Base-by-base conservation (phyloP, 2,113 vertebrate genomes). In the Tetrax tetrax region DNA sequence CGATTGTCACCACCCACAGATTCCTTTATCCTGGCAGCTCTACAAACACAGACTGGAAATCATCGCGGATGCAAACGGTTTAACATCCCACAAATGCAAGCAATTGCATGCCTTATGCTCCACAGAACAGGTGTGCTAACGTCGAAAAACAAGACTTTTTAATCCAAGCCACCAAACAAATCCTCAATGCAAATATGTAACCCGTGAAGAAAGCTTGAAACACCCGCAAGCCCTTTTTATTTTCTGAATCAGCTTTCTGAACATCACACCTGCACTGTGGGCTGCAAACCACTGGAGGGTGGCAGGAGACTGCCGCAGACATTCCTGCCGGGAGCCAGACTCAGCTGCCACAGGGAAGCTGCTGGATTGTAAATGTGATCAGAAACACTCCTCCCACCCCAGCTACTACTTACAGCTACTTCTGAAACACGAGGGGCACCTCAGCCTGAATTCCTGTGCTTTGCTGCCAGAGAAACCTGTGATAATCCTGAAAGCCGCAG, bases 251-350 rank as follows among this genome's bases (percentile, higher is more conserved):
- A 83, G 50, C 27, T 37, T 64, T 68, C 74, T 1, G 2, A 80
- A 22, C 6, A 1, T 2, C 8, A 20, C 5, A 5, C 51, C 74
- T 87, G 94, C 20, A 51, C 61, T 47, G 72, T 43, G 83, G 77
- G 35, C 77, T 56, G 50, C 23, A 43, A 68, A 76, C 95, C 97
- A 93, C 96, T 72, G 89, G 97, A 95, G 94, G 97, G 97, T 63
- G 72, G 87, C 41, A 72, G 35, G 23, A 76, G 70, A 87, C 85
- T 63, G 78, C 74, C 56, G 61, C 64, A 16, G 51, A 33, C 43
- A 4, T 3, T 83, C 50, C 70, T 16, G 5, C 7, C 60, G 10
- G 21, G 57, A 50, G 14, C 24, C 35, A 19, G 54, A 27, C 69
- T 2, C 22, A 80, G 17, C 29, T 10, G 59, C 8, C 65, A 31